Conservation (phyloP, 2,888 invertebrate species). For the Troglohyphantes excavatus region DNA sequence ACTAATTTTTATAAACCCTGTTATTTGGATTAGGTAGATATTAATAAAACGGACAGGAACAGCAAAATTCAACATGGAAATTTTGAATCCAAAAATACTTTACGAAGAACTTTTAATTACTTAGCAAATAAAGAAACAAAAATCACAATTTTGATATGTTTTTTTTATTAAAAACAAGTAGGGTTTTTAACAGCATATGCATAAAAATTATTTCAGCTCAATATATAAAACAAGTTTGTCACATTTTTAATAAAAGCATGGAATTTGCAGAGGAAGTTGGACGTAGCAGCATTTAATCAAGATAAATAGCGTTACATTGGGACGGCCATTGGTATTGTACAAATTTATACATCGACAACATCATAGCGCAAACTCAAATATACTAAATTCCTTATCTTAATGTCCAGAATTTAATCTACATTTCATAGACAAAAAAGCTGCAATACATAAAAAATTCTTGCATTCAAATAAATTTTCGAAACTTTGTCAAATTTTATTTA, state of each 20-base stretch:
- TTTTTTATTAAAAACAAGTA: conserved; percentile 72
- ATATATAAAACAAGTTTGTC: conserved; percentile 64
- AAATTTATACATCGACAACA: neutral
- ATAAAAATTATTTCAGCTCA: conserved; percentile 64
- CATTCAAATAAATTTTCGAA: no score
- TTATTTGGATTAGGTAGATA: no score
- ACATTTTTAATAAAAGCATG: conserved; percentile 25
- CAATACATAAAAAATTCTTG: no score
- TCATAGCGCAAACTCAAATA: no score
- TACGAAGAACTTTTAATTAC: neutral
- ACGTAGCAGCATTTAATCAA: neutral
- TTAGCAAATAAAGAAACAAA: neutral
- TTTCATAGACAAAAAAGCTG: no score
- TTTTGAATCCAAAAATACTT: no score
- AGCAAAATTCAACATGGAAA: no score
- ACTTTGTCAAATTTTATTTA: no score
- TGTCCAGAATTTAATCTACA: no score
- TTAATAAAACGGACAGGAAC: no score
- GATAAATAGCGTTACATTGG: neutral
- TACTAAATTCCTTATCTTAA: no score
- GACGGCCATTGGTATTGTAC: neutral
- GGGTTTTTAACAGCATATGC: conserved; percentile 66
- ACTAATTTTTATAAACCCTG: no score
- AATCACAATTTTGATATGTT: conserved; percentile 49
- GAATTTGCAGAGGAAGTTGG: neutral